These are phyloP conservation scores for Onychomys leucogaster DNA, from an alignment of 2,797 vertebrate species.

Conservation along the genomic window DNA sequence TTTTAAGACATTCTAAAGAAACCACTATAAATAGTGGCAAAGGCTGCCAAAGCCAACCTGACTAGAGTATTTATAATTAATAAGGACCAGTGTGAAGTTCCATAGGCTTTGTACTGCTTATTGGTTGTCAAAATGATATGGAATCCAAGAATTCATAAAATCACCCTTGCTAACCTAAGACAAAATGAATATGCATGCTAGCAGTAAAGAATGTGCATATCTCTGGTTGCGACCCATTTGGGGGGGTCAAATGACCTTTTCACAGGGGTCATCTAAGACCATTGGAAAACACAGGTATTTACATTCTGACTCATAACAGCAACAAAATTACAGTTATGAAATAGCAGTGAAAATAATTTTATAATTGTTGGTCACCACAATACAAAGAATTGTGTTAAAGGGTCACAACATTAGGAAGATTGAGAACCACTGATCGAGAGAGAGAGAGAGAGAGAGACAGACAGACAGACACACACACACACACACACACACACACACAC, in stretches of 20 bases:
- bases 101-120: not conserved
- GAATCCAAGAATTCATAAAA: not conserved
- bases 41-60: not conserved
- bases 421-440: no score
- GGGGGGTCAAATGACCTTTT: not conserved
- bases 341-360: not conserved
- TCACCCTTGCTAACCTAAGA: not conserved
- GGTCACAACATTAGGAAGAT: not conserved
- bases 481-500: no score
- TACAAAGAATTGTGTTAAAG: not conserved
- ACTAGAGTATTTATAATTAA: not conserved
- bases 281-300: no score
- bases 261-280: no score
- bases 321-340: not conserved
- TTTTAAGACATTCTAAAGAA: not conserved
- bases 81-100: not conserved
- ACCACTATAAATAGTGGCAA: not conserved
- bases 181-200: not conserved
- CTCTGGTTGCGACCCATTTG: not conserved
- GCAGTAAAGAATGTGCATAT: not conserved
- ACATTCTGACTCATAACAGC: not conserved
- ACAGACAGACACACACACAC: no score
- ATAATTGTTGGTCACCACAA: not conserved
- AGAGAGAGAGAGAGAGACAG: no score
- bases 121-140: not conserved